Base-by-base conservation (phyloP, 1,140 invertebrate species). In the Cephus cinctus region DNA sequence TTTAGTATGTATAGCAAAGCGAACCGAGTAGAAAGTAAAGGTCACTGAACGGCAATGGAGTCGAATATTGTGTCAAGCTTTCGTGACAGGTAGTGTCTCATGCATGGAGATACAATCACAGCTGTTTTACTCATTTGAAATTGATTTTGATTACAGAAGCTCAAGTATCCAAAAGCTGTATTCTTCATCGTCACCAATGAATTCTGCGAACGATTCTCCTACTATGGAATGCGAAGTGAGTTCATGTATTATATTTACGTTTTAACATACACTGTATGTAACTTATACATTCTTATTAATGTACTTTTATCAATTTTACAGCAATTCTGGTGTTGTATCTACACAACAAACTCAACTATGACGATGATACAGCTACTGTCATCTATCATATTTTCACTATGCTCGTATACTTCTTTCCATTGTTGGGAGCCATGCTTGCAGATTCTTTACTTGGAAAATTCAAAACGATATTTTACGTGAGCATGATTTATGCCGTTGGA, bases 151-250 rank as follows among this genome's bases (percentile, higher is more conserved):
- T 83, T 80, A 47, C 78, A 90, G 87, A 84, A 86, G 78, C 56
- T 85, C 6, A 83, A 81, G 11, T 96, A 94, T 67, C 94, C 95
- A 0, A 89, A 86, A 66, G 83, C 91, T 2, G 87, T 96, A n/a
- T 92, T 90, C 63, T 96, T 96, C 71, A 98, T 98, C 62, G 81
- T 98, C 47, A 86, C 84, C 62, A 96, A 94, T 83, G 96, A 98
- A 75, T 96, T 98, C 68, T 98, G 95, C 73, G 96, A 98, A 77
- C 81, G 95, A 65, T 98, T 98, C 75, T 92, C 88, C 25, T 98
- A 86, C 71, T 98, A 97, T 85, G 95, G 95, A 64, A 92, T 97
- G 88, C 85, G 89, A 85, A 89, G 94, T 96, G 78, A 82, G 86
- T 82, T 62, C 20, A 47, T 31, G 31, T 25, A 53, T 18, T 21